Percentiles rank a stretch among this genome's conserved stretches.
Evolutionary conservation across 1,140 invertebrate species (phyloP).

Genomic region (Ceratosolen fusciceps): DNA sequence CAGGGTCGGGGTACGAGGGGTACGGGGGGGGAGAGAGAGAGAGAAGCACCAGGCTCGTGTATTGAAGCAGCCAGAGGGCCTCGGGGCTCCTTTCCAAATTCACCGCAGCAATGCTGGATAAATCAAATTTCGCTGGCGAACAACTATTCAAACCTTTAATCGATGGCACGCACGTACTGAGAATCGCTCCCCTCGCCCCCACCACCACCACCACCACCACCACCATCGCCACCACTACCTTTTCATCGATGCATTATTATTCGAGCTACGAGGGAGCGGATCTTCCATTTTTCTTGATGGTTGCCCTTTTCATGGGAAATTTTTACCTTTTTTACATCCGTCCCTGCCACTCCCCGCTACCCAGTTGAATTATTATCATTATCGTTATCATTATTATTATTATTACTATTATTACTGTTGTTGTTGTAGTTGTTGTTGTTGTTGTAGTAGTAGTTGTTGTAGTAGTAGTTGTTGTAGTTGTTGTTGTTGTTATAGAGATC

Average conservation of each 20-base stretch:
- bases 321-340: not conserved
- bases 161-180: slow-evolving; percentile 12
- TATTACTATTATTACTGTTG: too few relatives aligned
- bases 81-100: slow-evolving; percentile 15
- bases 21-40: too few relatives aligned
- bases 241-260: too few relatives aligned
- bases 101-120: slow-evolving; percentile 26
- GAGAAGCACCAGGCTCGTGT: too few relatives aligned
- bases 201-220: too few relatives aligned
- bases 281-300: not conserved
- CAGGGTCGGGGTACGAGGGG: too few relatives aligned
- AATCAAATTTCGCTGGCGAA: slow-evolving; percentile 33
- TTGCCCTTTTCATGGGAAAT: not conserved
- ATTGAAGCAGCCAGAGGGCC: not conserved
- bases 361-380: slow-evolving; percentile 9
- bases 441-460: too few relatives aligned
- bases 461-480: too few relatives aligned
- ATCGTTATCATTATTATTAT: too few relatives aligned
- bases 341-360: not conserved
- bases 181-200: not conserved
- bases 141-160: slow-evolving; percentile 21
- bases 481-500: too few relatives aligned
- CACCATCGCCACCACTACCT: too few relatives aligned
- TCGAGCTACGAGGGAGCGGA: not conserved
- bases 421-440: too few relatives aligned